Evolutionary conservation across 2,797 vertebrate genomes (phyloP), one percentile per base, ranked within the genome.

Genomic region (Borostomias antarcticus): DNA sequence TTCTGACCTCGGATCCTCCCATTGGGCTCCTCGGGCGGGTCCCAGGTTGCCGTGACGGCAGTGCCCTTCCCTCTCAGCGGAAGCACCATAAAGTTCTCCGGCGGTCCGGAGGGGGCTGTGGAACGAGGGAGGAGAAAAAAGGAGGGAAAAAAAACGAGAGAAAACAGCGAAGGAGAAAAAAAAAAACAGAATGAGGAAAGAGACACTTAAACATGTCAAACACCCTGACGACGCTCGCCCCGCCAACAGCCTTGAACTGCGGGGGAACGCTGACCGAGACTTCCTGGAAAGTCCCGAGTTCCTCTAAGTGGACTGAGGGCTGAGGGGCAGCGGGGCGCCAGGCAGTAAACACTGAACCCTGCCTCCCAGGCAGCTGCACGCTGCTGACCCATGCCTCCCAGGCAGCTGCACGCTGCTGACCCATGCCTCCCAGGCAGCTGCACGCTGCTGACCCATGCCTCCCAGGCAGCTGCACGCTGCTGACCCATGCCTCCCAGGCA

Each of bases 71-170:
- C 95, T 70, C 92, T 89, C n/a, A 98, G 82, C 1, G 95, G 94
- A 86, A 94, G 95, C 69, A 98, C 95, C 13, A 94, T 91, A 72
- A 99, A 93, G 89, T 97, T 96, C 83, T 98, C 96, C 29, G 98
- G 98, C 70, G 96, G 94, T 2, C 92, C 93, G 54, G 95, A 88
- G 59, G 98, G 98, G 81, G 94, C 98, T 99, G 73, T 68, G 70
- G 74, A 28, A 60, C 17, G 23, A 75, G 62, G 64, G 15, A 29
- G 80, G 53, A 13, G 65, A 35, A 77, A 35, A 4, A 66, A 29
- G 71, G 61, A 15, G 75, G 6, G 67, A 68, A 52, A 21, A 80
- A 73, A 79, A 68, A 66, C 29, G 65, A 19, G 9, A 25, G 45
- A 10, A 23, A 59, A 26, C 15, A 57, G 4, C 30, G n/a, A 29